These are phyloP conservation scores for Tipula lateralis DNA, from an alignment of 2,888 invertebrate species.

Conservation along the genomic window DNA sequence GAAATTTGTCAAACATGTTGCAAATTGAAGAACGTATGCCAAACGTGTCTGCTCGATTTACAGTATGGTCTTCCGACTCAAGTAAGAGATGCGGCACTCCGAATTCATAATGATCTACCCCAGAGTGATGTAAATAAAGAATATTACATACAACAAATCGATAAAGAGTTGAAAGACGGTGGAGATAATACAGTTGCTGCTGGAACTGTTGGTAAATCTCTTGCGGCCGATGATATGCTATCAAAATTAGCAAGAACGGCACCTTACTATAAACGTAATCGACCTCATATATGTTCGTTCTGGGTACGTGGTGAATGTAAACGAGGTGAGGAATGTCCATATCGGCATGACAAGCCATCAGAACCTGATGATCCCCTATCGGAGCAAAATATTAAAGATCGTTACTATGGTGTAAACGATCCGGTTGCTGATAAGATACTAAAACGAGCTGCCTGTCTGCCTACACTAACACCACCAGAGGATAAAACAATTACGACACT, in stretches of 20 bases:
- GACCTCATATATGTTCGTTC: slow-evolving; percentile 91
- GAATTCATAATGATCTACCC: slow-evolving; percentile 79
- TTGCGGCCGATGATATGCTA: slow-evolving; percentile 71
- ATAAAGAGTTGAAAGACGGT: slow-evolving; percentile 60
- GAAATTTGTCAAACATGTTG: slow-evolving; percentile 93
- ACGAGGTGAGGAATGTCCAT: slow-evolving; percentile 90
- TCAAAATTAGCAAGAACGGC: slow-evolving; percentile 81
- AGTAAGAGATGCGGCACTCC: slow-evolving; percentile 81
- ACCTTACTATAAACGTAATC: slow-evolving; percentile 86
- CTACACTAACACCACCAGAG: slow-evolving; percentile 90
- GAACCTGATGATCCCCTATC: slow-evolving; percentile 91
- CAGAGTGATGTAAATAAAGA: slow-evolving; percentile 89
- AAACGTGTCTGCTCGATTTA: slow-evolving; percentile 84
- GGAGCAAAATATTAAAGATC: slow-evolving; percentile 87
- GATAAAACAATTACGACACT: slow-evolving; percentile 94
- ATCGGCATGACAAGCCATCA: slow-evolving; percentile 88
- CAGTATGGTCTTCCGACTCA: slow-evolving; percentile 81
- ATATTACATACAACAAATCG: slow-evolving; percentile 83
- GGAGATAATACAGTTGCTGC: slow-evolving; percentile 50
- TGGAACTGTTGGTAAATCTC: slow-evolving; percentile 62
- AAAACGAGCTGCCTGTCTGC: slow-evolving; percentile 84
- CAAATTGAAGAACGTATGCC: slow-evolving; percentile 87
- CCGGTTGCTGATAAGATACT: slow-evolving; percentile 89
- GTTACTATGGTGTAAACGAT: slow-evolving; percentile 87
- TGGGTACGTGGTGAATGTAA: slow-evolving; percentile 95